Percentiles rank a stretch among this genome's conserved stretches.
These are phyloP conservation scores for Apis florea DNA, from an alignment of 1,140 invertebrate species.

Conservation along the genomic window DNA sequence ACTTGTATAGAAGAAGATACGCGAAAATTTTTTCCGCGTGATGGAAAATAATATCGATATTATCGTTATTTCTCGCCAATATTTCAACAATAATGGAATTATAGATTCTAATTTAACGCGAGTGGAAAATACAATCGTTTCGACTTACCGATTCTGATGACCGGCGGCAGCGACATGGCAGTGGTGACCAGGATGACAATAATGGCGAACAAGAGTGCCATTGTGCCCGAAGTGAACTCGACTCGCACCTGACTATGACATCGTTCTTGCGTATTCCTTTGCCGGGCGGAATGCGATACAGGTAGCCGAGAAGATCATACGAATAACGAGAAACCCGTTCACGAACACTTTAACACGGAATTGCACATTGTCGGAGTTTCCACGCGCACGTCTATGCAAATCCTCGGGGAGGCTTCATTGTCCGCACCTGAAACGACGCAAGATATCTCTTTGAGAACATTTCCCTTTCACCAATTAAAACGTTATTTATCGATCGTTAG, in stretches of 20 bases:
- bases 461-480: too few species aligned
- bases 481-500: too few species aligned
- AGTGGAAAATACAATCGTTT: neutral
- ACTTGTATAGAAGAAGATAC: too few species aligned
- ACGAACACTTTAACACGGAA: conserved; percentile 71
- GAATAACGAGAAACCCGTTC: conserved; percentile 56
- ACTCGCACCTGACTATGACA: conserved; percentile 74
- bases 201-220: conserved; percentile 78
- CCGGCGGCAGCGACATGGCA: conserved; percentile 82
- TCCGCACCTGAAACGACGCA: conserved; percentile 47
- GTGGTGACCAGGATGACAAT: conserved; percentile 78
- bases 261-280: conserved; percentile 68
- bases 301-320: conserved; percentile 50
- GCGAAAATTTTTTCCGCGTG: too few species aligned
- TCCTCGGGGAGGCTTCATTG: conserved; percentile 40
- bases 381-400: conserved; percentile 47
- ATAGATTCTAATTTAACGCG: too few species aligned
- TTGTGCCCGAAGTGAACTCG: conserved; percentile 72
- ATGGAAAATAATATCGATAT: too few species aligned
- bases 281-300: conserved; percentile 52
- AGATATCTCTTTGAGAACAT: neutral
- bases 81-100: too few species aligned
- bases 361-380: conserved; percentile 47
- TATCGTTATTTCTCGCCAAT: too few species aligned
- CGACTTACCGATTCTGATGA: conserved; percentile 85